phyloP scores from a whole-genome alignment of 1,140 invertebrate genomes.

The Diprion similis region DNA sequence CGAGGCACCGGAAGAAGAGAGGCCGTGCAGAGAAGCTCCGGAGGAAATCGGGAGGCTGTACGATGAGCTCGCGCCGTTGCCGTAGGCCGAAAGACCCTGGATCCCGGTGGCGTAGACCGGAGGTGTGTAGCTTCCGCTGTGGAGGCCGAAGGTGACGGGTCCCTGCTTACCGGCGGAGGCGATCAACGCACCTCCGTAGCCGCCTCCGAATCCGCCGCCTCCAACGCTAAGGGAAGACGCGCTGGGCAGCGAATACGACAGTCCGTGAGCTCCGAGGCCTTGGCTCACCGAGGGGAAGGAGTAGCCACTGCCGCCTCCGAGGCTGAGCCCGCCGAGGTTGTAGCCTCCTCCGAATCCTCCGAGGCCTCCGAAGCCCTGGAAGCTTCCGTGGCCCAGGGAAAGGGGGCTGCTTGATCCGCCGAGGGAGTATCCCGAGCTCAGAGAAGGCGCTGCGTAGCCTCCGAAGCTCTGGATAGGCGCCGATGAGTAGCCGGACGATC shows the following conservation, averaged over 20 bases:
- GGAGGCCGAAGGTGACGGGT: conserved; percentile 49
- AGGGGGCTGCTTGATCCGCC: conserved; percentile 21
- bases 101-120: conserved; percentile 28
- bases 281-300: conserved; percentile 18
- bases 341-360: conserved; percentile 33
- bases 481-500: conserved; percentile 27
- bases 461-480: neutral
- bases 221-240: conserved; percentile 13
- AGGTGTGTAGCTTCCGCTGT: conserved; percentile 25
- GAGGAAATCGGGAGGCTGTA: conserved; percentile 30
- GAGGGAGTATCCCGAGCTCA: neutral
- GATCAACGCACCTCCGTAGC: conserved; percentile 1
- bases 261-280: conserved; percentile 28
- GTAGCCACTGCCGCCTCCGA: conserved; percentile 1
- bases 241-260: conserved; percentile 29
- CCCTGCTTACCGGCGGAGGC: conserved; percentile 42
- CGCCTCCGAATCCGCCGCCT: conserved; percentile 22
- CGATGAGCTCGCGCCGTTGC: conserved; percentile 24
- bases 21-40: neutral
- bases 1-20: neutral
- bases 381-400: conserved; percentile 14
- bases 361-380: conserved; percentile 23
- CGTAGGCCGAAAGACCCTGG: conserved; percentile 39
- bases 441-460: neutral
- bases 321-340: conserved; percentile 12